Evolutionary conservation across 2,888 invertebrate species (phyloP).

Genomic region (Agrochola litura): DNA sequence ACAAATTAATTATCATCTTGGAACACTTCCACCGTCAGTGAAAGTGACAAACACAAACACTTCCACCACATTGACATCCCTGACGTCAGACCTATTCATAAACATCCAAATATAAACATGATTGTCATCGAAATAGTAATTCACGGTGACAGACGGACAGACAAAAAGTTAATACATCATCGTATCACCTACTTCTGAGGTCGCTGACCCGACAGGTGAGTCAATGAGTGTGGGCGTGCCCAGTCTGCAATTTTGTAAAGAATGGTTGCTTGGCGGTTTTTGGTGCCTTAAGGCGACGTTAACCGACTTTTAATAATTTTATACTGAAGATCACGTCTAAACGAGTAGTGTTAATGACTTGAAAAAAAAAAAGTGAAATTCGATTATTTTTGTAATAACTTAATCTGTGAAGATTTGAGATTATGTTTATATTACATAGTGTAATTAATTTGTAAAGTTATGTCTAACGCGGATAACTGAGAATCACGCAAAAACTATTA

Average conservation of each 20-base stretch:
- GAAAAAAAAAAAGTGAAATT: too few relatives aligned
- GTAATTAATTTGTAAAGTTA: too few relatives aligned
- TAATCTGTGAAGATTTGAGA: too few relatives aligned
- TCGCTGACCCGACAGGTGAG: slow-evolving; percentile 39
- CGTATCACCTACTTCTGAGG: slow-evolving; percentile 52
- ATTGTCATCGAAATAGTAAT: slow-evolving; percentile 26
- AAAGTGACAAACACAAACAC: slow-evolving; percentile 34
- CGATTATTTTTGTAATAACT: too few relatives aligned
- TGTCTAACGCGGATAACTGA: too few relatives aligned
- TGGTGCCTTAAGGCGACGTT: slow-evolving; percentile 14
- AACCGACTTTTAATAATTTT: too few relatives aligned
- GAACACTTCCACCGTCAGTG: slow-evolving; percentile 28
- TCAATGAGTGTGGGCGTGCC: slow-evolving; percentile 49
- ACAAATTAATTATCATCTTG: slow-evolving; percentile 26
- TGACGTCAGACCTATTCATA: slow-evolving; percentile 40
- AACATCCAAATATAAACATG: slow-evolving; percentile 25
- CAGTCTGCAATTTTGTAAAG: slow-evolving; percentile 24
- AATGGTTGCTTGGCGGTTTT: neutral
- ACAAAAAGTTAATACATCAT: slow-evolving; percentile 47
- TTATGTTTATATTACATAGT: too few relatives aligned
- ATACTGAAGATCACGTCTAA: too few relatives aligned
- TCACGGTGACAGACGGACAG: slow-evolving; percentile 22
- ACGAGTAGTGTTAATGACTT: too few relatives aligned
- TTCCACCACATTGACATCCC: slow-evolving; percentile 12
- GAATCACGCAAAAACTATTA: too few relatives aligned